Percentiles rank a stretch among this genome's conserved stretches.
These are phyloP conservation scores for Scelioninae gen. 2 DNA, from an alignment of 2,888 invertebrate species.

Conservation along the genomic window DNA sequence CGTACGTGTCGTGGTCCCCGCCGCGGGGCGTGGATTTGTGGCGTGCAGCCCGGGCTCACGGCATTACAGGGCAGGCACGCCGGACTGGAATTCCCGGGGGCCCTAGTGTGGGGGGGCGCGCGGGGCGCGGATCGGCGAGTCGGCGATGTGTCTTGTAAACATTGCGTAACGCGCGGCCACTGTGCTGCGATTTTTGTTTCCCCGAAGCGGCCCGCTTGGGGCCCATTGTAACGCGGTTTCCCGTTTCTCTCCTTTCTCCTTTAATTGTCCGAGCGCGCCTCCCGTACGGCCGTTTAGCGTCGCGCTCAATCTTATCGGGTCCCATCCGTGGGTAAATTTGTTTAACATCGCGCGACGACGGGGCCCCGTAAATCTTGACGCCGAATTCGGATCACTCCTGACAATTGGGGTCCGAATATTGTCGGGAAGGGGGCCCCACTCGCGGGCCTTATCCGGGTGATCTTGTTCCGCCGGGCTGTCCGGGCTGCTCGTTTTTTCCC, in stretches of 20 bases:
- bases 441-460: slow-evolving; percentile 45
- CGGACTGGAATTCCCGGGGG: too few species aligned
- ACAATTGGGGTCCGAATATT: slow-evolving; percentile 56
- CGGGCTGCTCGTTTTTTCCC: slow-evolving; percentile 21
- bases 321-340: slow-evolving; percentile 39
- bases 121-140: too few species aligned
- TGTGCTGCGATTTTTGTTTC: slow-evolving; percentile 29
- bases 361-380: slow-evolving; percentile 41
- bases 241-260: slow-evolving; percentile 7
- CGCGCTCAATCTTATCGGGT: slow-evolving; percentile 36
- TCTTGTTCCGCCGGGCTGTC: slow-evolving; percentile 54
- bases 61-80: too few species aligned
- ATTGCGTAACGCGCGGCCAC: slow-evolving; percentile 16
- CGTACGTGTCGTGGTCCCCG: too few species aligned
- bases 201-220: slow-evolving; percentile 3
- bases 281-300: slow-evolving; percentile 12
- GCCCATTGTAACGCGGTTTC: slow-evolving; percentile 19
- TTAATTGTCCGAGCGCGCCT: slow-evolving; percentile 25
- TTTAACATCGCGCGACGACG: slow-evolving; percentile 42
- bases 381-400: slow-evolving; percentile 37
- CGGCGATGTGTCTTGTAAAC: slow-evolving; percentile 28
- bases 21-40: too few species aligned
- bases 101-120: too few species aligned
- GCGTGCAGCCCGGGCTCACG: too few species aligned
- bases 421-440: slow-evolving; percentile 26